phyloP scores from a whole-genome alignment of 2,113 vertebrate genomes.

The Capricornis sumatraensis region DNA sequence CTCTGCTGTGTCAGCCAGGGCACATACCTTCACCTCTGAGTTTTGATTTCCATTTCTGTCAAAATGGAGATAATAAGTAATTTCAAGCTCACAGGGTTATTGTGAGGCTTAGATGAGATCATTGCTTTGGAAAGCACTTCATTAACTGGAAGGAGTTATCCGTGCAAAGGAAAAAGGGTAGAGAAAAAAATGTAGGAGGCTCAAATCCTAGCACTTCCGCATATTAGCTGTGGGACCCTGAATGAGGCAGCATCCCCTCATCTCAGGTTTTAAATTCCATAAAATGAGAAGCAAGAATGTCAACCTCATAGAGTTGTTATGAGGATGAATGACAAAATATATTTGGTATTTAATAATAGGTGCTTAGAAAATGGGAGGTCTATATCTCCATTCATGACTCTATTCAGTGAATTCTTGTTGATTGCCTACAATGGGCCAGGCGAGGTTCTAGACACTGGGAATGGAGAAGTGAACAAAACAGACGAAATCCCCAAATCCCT shows the following conservation, averaged over 20 bases:
- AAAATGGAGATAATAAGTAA: constrained; percentile 7
- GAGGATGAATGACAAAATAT: background rate
- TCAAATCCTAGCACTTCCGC: background rate
- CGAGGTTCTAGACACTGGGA: background rate
- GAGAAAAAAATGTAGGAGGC: background rate
- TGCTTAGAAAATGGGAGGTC: background rate
- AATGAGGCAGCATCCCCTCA: background rate
- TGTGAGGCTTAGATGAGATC: background rate
- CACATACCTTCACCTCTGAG: background rate
- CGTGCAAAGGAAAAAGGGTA: background rate
- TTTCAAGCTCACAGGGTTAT: background rate
- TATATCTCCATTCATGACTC: background rate
- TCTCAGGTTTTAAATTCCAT: background rate
- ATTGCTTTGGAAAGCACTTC: background rate
- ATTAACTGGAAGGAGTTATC: background rate
- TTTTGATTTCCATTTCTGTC: constrained; percentile 5
- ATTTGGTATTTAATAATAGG: background rate
- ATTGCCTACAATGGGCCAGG: background rate
- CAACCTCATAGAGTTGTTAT: background rate
- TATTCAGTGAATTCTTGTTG: background rate
- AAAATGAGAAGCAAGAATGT: background rate
- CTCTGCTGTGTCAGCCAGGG: background rate
- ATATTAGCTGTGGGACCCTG: background rate
- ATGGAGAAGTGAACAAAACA: background rate
- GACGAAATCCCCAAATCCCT: background rate